Evolutionary conservation across 2,888 invertebrate species (phyloP).

Genomic region (Agrotis exclamationis): DNA sequence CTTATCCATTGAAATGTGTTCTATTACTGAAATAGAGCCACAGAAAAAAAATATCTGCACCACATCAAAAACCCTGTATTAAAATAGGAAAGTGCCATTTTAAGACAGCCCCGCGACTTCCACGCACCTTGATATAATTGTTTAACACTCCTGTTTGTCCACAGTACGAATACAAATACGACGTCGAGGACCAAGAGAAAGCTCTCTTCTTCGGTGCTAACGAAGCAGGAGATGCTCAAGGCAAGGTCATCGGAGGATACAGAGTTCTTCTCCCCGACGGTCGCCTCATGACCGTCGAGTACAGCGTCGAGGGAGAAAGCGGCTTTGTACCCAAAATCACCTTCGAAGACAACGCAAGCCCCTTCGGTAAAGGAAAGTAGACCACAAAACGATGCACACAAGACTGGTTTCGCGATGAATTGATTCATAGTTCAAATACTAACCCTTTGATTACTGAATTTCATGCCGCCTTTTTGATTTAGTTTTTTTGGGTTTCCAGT

Average conservation of each 20-base stretch:
- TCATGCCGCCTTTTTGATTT: slow-evolving; percentile 35
- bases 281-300: slow-evolving; percentile 94
- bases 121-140: neutral
- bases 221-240: slow-evolving; percentile 92
- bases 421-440: slow-evolving; percentile 60
- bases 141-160: slow-evolving; percentile 57
- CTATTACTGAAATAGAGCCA: too few species aligned
- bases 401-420: slow-evolving; percentile 60
- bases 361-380: slow-evolving; percentile 87
- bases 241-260: slow-evolving; percentile 93
- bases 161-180: slow-evolving; percentile 94
- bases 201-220: slow-evolving; percentile 93
- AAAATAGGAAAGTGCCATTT: too few species aligned
- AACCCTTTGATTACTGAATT: slow-evolving; percentile 57
- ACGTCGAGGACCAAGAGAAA: slow-evolving; percentile 94
- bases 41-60: too few species aligned
- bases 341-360: slow-evolving; percentile 92
- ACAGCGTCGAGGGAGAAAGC: slow-evolving; percentile 93
- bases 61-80: too few species aligned
- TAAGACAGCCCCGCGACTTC: neutral
- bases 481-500: slow-evolving; percentile 19
- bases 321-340: slow-evolving; percentile 94
- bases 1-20: too few species aligned
- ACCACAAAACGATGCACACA: slow-evolving; percentile 54
- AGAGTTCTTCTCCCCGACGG: slow-evolving; percentile 93